Percentiles rank a stretch among this genome's conserved stretches.
Evolutionary conservation across 2,888 invertebrate genomes (phyloP).

Genomic region (Apodemia duryi): DNA sequence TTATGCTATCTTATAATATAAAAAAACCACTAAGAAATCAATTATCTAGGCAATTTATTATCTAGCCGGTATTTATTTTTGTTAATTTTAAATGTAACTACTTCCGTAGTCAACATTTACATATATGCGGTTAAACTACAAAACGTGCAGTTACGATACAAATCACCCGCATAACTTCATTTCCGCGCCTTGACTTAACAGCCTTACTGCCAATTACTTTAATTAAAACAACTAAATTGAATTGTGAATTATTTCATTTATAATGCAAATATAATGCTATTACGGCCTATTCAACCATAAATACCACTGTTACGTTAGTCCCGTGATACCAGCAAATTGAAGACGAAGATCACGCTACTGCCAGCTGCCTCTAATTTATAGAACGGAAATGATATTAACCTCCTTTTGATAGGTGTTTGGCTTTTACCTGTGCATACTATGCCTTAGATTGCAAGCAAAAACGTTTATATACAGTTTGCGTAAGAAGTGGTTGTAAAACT

Average conservation of each 20-base stretch:
- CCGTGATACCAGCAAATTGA: not conserved
- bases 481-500: no score
- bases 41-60: not conserved
- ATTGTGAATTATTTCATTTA: not conserved
- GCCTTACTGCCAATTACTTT: not conserved
- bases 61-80: not conserved
- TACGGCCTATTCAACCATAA: not conserved
- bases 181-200: not conserved
- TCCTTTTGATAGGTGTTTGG: not conserved
- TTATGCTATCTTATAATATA: no score
- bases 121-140: not conserved
- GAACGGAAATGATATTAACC: conserved; percentile 6
- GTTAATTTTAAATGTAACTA: not conserved
- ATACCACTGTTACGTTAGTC: not conserved
- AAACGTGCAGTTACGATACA: conserved; percentile 3
- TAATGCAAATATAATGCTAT: not conserved
- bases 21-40: not conserved
- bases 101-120: conserved; percentile 2
- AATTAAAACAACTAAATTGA: not conserved
- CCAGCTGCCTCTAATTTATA: not conserved
- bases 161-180: conserved; percentile 10
- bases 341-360: conserved; percentile 5
- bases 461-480: no score
- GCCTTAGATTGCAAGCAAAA: no score
- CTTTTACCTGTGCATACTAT: no score